A percentile compares a stretch with the other conserved stretches of the same genome.
phyloP scores from a whole-genome alignment of 2,113 vertebrate genomes.

The Tupaia chinensis region DNA sequence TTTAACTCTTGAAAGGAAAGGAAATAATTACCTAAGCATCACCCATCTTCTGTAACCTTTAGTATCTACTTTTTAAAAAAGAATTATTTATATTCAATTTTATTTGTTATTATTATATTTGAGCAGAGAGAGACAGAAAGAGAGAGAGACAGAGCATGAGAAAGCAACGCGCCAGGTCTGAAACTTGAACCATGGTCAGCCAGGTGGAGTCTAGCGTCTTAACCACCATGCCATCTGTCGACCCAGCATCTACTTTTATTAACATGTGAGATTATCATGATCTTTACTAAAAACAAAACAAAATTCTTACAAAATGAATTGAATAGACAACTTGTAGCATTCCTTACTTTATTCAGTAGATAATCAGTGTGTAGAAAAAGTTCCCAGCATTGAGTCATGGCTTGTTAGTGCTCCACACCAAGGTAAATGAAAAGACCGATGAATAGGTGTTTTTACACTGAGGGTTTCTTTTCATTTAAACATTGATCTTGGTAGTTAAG shows the following conservation, averaged over 20 bases:
- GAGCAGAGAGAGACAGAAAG: too few relatives aligned
- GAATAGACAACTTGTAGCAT: background rate
- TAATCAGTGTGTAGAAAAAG: background rate
- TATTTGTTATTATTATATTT: too few relatives aligned
- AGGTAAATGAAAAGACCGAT: background rate
- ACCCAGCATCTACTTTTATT: background rate
- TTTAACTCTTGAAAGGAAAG: constrained; percentile 42
- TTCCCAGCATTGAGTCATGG: background rate
- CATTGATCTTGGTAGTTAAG: background rate
- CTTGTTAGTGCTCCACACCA: background rate
- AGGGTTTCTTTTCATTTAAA: background rate
- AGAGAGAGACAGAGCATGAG: too few relatives aligned
- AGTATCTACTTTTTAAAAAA: background rate
- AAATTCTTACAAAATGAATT: background rate
- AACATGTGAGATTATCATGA: background rate
- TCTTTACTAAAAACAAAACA: background rate
- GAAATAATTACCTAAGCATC: background rate
- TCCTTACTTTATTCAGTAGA: background rate
- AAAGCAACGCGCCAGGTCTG: too few relatives aligned
- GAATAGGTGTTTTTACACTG: background rate
- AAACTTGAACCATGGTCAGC: too few relatives aligned
- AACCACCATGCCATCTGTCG: too few relatives aligned
- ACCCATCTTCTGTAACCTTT: background rate
- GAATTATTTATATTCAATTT: too few relatives aligned
- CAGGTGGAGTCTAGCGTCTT: too few relatives aligned